phyloP scores from a whole-genome alignment of 2,797 vertebrate species.

The Phrynocephalus forsythii region DNA sequence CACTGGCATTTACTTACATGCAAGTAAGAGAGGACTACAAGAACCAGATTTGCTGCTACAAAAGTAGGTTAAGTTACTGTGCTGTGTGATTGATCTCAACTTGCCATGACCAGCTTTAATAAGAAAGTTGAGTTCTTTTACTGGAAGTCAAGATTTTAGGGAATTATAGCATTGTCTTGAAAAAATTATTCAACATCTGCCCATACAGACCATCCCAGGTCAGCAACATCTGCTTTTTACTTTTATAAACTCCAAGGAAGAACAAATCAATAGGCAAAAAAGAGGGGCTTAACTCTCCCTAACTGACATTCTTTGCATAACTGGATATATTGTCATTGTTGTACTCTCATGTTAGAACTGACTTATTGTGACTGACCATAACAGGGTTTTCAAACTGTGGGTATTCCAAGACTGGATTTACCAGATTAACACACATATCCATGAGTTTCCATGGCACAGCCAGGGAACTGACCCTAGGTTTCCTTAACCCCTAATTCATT shows the following conservation, averaged over 20 bases:
- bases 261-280: no score
- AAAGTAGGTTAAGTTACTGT: background rate
- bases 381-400: no score
- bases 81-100: fast-evolving
- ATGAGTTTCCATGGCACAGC: no score
- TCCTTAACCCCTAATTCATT: no score
- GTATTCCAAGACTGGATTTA: background rate
- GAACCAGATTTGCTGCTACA: background rate
- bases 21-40: background rate
- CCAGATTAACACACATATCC: no score
- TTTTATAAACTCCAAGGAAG: fast-evolving
- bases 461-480: no score
- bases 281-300: background rate
- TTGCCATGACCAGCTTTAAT: background rate
- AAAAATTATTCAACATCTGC: background rate
- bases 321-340: no score
- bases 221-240: fast-evolving
- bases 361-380: no score
- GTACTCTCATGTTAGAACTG: no score
- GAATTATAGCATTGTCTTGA: background rate
- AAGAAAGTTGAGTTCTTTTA: background rate
- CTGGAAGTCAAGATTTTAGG: background rate
- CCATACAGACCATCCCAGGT: fast-evolving
- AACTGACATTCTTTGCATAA: background rate
- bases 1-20: background rate